Percentiles rank a stretch among this genome's conserved stretches.
These are phyloP conservation scores for Echiichthys vipera DNA, from an alignment of 2,797 vertebrate genomes.

Conservation along the genomic window DNA sequence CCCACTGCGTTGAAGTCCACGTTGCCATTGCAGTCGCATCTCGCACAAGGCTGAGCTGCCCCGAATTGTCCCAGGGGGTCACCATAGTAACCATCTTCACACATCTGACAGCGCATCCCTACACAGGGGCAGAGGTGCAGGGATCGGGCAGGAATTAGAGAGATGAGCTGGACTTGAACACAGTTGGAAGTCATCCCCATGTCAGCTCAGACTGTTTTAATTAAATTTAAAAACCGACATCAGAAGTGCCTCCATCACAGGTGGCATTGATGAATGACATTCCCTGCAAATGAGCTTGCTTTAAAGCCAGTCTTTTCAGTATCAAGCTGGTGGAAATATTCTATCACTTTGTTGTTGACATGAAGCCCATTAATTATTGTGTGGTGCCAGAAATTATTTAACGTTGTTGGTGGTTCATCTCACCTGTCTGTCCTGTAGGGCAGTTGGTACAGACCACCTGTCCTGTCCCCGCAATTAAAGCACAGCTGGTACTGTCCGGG, in stretches of 20 bases:
- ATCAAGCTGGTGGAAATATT: constrained; percentile 2
- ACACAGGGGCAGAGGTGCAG: constrained; percentile 11
- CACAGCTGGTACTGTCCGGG: constrained; percentile 86
- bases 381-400: not conserved
- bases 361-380: constrained; percentile 17
- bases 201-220: constrained; percentile 11
- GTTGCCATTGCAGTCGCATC: constrained; percentile 89
- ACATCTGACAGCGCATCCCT: constrained; percentile 92
- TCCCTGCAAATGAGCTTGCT: constrained; percentile 5
- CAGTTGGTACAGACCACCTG: constrained; percentile 94
- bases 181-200: constrained; percentile 19
- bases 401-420: constrained; percentile 45
- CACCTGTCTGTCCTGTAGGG: constrained; percentile 90
- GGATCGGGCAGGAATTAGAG: constrained; percentile 13
- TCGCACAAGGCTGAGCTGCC: constrained; percentile 75
- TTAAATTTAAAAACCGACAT: constrained; percentile 33
- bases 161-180: constrained; percentile 12
- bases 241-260: constrained; percentile 11
- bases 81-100: constrained; percentile 93
- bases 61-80: constrained; percentile 89
- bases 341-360: constrained; percentile 32
- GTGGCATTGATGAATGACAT: not conserved
- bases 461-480: constrained; percentile 74
- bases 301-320: constrained; percentile 11
- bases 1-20: constrained; percentile 91